Percentiles rank a stretch among this genome's conserved stretches.
These are phyloP conservation scores for Eutolmus rufibarbis DNA, from an alignment of 2,888 invertebrate genomes.

Conservation along the genomic window DNA sequence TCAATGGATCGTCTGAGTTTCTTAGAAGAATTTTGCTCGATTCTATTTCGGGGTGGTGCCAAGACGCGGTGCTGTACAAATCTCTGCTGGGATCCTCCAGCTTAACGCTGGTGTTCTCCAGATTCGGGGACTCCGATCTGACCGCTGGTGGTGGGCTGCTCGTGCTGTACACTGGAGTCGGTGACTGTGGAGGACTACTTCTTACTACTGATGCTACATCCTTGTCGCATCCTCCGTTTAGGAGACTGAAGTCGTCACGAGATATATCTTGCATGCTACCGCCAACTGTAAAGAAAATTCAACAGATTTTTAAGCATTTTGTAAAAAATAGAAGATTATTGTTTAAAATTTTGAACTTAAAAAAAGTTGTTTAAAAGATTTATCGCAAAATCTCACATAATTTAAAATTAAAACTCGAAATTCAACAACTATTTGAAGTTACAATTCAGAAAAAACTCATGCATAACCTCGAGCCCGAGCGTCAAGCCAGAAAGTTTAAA, in stretches of 20 bases:
- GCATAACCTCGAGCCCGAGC: too few relatives aligned
- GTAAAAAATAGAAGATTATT: background rate
- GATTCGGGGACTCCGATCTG: slow-evolving; percentile 15
- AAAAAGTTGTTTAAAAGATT: too few relatives aligned
- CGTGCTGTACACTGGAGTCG: slow-evolving; percentile 38
- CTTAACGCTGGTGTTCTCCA: slow-evolving; percentile 41
- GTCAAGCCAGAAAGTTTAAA: too few relatives aligned
- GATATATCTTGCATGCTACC: slow-evolving; percentile 61
- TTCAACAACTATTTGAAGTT: too few relatives aligned
- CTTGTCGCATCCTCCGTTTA: slow-evolving; percentile 52
- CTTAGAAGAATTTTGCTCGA: slow-evolving; percentile 55
- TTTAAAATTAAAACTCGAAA: too few relatives aligned
- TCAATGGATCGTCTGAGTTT: slow-evolving; percentile 62
- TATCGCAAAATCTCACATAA: too few relatives aligned
- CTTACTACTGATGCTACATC: slow-evolving; percentile 50
- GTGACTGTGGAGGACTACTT: slow-evolving; percentile 46
- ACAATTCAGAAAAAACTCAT: too few relatives aligned
- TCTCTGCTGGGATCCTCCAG: slow-evolving; percentile 45
- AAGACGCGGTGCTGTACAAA: slow-evolving; percentile 41
- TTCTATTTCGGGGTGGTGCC: slow-evolving; percentile 48
- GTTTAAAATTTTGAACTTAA: background rate
- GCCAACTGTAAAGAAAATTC: slow-evolving; percentile 51
- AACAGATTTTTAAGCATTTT: background rate
- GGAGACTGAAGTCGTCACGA: slow-evolving; percentile 54
- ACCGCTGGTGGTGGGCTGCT: slow-evolving; percentile 24